Conservation (phyloP, 2,797 vertebrate genomes). For the Ciconia nigra region DNA sequence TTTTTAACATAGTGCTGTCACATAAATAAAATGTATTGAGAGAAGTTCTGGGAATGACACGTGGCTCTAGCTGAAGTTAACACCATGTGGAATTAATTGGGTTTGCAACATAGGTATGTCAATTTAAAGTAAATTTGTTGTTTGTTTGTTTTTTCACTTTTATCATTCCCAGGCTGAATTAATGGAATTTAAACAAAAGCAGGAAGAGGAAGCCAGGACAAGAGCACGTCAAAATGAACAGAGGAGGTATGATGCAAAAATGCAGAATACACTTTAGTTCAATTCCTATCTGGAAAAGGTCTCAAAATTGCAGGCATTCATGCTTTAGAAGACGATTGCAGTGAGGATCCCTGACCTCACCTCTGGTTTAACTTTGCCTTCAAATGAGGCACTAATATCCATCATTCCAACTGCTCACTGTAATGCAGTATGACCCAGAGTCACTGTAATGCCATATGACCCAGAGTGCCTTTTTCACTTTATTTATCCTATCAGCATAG, state of each 20-base stretch:
- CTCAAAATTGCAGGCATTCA: background rate
- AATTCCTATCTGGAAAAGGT: background rate
- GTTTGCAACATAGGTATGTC: background rate
- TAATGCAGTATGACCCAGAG: background rate
- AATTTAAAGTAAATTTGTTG: slow-evolving; percentile 25
- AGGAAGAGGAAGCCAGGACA: slow-evolving; percentile 69
- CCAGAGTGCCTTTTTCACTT: background rate
- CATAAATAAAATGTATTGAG: background rate
- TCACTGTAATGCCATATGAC: background rate
- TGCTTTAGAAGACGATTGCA: background rate
- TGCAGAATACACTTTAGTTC: background rate
- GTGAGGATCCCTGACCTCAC: background rate
- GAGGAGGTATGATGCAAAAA: slow-evolving; percentile 74
- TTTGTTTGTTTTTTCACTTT: background rate
- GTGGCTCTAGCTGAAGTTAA: background rate
- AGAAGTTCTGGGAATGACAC: background rate
- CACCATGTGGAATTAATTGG: background rate
- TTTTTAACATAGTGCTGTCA: background rate
- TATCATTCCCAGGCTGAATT: slow-evolving; percentile 75
- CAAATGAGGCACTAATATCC: background rate
- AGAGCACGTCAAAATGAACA: slow-evolving; percentile 70
- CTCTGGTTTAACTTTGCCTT: background rate
- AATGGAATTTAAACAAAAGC: slow-evolving; percentile 64
- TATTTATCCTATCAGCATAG: background rate
- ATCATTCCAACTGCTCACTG: background rate